phyloP scores from a whole-genome alignment of 2,113 vertebrate genomes.

The Rhizomys pruinosus region DNA sequence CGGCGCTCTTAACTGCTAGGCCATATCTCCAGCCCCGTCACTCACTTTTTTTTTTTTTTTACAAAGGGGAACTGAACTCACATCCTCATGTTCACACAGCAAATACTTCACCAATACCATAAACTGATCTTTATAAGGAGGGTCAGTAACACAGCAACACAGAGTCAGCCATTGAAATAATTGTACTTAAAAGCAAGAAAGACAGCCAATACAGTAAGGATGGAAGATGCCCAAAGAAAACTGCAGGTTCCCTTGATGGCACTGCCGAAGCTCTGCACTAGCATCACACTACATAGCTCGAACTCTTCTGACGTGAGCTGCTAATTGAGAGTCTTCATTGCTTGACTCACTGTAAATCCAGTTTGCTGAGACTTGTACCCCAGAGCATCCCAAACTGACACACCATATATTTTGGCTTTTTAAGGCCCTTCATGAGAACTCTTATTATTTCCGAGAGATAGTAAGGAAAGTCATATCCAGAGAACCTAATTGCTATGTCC shows the following conservation, averaged over 20 bases:
- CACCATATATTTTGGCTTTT: not conserved
- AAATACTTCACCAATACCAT: not conserved
- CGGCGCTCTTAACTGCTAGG: too few relatives aligned
- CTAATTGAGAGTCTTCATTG: not conserved
- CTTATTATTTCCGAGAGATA: not conserved
- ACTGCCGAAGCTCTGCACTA: not conserved
- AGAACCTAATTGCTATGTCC: not conserved
- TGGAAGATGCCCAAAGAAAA: not conserved
- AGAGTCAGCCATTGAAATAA: not conserved
- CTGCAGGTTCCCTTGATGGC: not conserved
- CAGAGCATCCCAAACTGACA: not conserved
- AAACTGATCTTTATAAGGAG: not conserved
- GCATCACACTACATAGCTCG: not conserved
- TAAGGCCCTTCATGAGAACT: not conserved
- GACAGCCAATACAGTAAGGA: not conserved
- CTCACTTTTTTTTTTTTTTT: not conserved
- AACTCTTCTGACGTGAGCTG: not conserved
- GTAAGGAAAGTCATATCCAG: not conserved
- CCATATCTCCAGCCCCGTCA: too few relatives aligned
- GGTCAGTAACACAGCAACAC: too few relatives aligned
- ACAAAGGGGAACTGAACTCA: not conserved
- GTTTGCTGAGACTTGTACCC: not conserved
- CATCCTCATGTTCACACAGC: too few relatives aligned
- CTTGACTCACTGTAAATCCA: not conserved
- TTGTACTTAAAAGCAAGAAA: not conserved